Percentiles rank a stretch among this genome's conserved stretches.
Evolutionary conservation across 2,888 invertebrate species (phyloP).

Genomic region (Suillia variegata): DNA sequence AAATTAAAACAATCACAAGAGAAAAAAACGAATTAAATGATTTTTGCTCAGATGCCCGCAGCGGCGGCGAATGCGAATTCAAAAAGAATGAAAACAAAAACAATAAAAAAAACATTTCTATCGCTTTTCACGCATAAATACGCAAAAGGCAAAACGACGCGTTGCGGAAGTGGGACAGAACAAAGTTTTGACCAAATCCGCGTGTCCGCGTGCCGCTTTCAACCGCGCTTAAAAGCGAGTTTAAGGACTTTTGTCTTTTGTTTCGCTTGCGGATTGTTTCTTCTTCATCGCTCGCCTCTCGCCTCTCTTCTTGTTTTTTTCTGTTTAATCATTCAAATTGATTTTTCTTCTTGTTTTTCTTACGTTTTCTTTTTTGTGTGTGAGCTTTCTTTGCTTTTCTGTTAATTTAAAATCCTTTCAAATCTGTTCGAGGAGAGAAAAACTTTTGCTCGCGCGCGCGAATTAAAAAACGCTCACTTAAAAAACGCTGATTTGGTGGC

Average conservation of each 20-base stretch:
- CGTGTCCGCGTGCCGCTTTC: background rate
- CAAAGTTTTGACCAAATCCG: background rate
- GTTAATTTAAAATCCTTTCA: conserved; percentile 3
- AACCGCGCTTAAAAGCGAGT: background rate
- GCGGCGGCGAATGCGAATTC: background rate
- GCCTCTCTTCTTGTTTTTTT: conserved; percentile 30
- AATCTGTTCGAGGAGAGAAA: too few relatives aligned
- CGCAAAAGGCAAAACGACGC: conserved; percentile 13
- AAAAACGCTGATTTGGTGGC: conserved; percentile 45
- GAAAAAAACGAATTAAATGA: too few relatives aligned
- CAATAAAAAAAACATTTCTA: too few relatives aligned
- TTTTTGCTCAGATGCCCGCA: background rate
- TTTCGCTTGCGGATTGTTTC: too few relatives aligned
- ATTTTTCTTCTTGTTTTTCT: conserved; percentile 40
- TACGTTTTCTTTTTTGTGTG: background rate
- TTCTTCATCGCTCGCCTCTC: background rate
- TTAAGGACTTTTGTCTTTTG: background rate
- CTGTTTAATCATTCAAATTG: conserved; percentile 50
- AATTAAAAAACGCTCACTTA: conserved; percentile 34
- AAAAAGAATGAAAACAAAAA: background rate
- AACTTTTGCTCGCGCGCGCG: too few relatives aligned
- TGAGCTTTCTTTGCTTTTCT: background rate
- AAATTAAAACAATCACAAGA: too few relatives aligned
- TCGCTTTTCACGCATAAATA: conserved; percentile 15
- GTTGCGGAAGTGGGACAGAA: too few relatives aligned